A percentile compares a stretch with the other conserved stretches of the same genome.
phyloP scores from a whole-genome alignment of 1,140 invertebrate genomes.

The Polypedilum vanderplanki region DNA sequence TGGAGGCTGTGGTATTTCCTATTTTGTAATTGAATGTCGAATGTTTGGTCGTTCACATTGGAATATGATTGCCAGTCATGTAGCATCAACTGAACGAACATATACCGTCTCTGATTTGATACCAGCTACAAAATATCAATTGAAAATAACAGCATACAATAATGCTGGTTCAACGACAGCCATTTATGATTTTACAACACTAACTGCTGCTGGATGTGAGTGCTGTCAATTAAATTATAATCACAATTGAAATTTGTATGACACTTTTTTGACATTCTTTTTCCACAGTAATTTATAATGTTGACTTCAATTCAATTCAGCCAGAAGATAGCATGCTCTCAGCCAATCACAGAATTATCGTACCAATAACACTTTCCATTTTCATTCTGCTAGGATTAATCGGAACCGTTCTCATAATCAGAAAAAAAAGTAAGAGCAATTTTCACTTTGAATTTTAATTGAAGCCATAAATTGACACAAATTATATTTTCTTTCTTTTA shows the following conservation, averaged over 20 bases:
- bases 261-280: not conserved
- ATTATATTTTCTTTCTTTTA: not conserved
- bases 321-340: slow-evolving; percentile 57
- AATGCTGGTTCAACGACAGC: slow-evolving; percentile 83
- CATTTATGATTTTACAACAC: slow-evolving; percentile 79
- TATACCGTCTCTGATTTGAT: slow-evolving; percentile 72
- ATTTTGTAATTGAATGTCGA: slow-evolving; percentile 72
- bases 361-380: slow-evolving; percentile 59
- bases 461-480: not conserved
- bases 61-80: slow-evolving; percentile 66
- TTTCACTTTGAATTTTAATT: not conserved
- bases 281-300: slow-evolving; percentile 45
- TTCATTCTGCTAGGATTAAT: slow-evolving; percentile 56
- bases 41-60: slow-evolving; percentile 49
- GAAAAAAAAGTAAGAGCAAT: slow-evolving; percentile 54
- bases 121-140: slow-evolving; percentile 78
- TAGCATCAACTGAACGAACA: slow-evolving; percentile 66
- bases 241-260: slow-evolving; percentile 28
- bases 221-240: slow-evolving; percentile 30
- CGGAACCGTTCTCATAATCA: slow-evolving; percentile 54
- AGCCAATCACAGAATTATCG: slow-evolving; percentile 59
- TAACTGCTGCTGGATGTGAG: slow-evolving; percentile 65
- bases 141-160: slow-evolving; percentile 83
- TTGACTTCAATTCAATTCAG: slow-evolving; percentile 54
- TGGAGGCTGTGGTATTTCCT: slow-evolving; percentile 80